Evolutionary conservation across 2,797 vertebrate genomes (phyloP).

Genomic region (Champsocephalus gunnari): DNA sequence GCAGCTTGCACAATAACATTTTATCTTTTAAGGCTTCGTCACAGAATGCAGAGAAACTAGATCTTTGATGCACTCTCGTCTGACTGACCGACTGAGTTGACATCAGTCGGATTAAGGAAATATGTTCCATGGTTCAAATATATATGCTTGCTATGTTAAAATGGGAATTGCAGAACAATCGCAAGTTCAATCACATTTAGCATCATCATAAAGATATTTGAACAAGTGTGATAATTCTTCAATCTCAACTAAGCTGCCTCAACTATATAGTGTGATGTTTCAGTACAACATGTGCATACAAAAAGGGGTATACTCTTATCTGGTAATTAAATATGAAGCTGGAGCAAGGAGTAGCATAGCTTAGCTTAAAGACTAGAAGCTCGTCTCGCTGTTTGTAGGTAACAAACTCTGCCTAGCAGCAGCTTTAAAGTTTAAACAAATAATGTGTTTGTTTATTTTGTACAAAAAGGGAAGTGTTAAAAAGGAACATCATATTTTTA

Average conservation of each 20-base stretch:
- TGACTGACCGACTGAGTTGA: background rate
- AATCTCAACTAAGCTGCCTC: background rate
- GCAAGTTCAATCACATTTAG: background rate
- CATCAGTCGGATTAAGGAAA: background rate
- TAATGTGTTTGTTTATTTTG: background rate
- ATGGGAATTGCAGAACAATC: background rate
- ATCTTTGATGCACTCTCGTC: background rate
- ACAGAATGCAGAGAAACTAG: background rate
- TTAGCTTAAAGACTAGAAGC: background rate
- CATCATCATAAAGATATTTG: background rate
- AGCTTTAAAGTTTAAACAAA: background rate
- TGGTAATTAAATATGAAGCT: background rate
- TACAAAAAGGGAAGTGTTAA: background rate
- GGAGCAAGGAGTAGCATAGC: background rate
- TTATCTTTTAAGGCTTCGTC: background rate
- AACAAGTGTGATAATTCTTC: background rate
- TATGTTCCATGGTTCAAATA: background rate
- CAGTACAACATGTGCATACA: background rate
- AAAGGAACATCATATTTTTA: background rate
- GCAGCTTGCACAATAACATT: background rate
- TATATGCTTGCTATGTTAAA: background rate
- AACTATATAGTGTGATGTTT: background rate
- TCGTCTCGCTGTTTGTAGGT: too few species aligned
- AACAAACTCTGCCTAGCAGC: background rate
- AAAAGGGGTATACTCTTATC: background rate